Evolutionary conservation across 2,888 invertebrate species (phyloP), one percentile per base, ranked within the genome.

Genomic region (Eutolmus rufibarbis): DNA sequence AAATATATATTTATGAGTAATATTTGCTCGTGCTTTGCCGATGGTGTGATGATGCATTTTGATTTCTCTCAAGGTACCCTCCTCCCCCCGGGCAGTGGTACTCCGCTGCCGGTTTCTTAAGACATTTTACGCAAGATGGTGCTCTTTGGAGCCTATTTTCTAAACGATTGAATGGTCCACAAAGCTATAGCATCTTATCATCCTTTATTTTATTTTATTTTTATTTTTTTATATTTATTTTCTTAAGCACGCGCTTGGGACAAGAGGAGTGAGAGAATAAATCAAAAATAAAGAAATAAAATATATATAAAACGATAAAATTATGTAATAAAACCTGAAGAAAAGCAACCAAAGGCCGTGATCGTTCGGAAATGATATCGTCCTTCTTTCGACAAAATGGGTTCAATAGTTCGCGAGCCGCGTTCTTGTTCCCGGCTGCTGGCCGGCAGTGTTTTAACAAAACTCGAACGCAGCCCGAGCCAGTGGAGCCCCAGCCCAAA

Each of bases 1-100:
- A n/a, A n/a, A 40, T 34, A 34, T 7, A 40, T 12, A 40, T 12
- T n/a, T 43, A 84, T 74, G 74, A 66, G 74, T 43, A 84, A 84
- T 74, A 84, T 84, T 84, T 84, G 66, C 74, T 84, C 84, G 84
- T 84, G 84, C 40, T 84, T 34, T 43, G 84, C 66, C 84, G 84
- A 74, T 84, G 84, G 74, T 84, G 84, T 40, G 40, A 79, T 28
- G 84, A 84, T 84, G 19, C 56, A 34, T 46, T 56, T 56, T 81
- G 81, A 81, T 81, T 56, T 19, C 28, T 37, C 19, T 37, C 3
- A 40, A 12, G 12, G 40, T 40, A 40, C 40, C 40, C 40, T 40
- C 40, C 40, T 12, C 8, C 40, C 9, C 12, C 40, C 9, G 12
- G 40, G 40, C 40, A 2, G 40, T 12, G 40, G 12, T 40, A 40